phyloP scores from a whole-genome alignment of 2,113 vertebrate species.

The Neomonachus schauinslandi region DNA sequence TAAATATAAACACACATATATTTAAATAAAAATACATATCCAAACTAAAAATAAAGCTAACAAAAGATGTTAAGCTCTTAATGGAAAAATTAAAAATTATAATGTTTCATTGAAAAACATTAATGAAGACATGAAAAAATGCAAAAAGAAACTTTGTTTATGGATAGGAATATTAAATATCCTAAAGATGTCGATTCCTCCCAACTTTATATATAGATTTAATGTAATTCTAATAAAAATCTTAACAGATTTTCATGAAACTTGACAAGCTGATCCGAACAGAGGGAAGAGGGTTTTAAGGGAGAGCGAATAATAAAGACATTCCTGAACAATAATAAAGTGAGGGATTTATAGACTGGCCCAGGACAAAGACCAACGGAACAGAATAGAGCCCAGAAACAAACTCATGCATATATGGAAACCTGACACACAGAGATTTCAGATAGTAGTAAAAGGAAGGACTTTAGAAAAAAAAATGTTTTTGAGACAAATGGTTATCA shows the following conservation, averaged over 20 bases:
- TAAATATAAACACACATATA: not conserved
- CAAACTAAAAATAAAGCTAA: not conserved
- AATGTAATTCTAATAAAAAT: not conserved
- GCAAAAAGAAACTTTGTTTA: not conserved
- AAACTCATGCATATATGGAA: not conserved
- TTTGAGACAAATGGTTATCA: not conserved
- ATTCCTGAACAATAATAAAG: not conserved
- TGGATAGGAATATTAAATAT: not conserved
- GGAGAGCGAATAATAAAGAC: not conserved
- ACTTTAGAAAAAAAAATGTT: not conserved
- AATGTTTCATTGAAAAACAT: not conserved
- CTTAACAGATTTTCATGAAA: not conserved
- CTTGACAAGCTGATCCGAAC: not conserved
- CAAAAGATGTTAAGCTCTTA: constrained; percentile 21
- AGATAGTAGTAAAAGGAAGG: not conserved
- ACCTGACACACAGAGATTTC: not conserved
- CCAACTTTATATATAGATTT: not conserved
- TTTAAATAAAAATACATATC: not conserved
- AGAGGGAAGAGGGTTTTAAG: not conserved
- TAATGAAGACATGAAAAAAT: not conserved
- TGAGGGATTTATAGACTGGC: not conserved
- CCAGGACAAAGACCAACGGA: not conserved
- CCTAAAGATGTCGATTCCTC: not conserved
- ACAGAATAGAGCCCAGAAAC: not conserved
- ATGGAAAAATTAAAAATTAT: not conserved